Base-by-base conservation (phyloP, 2,113 vertebrate species). In the Hydropotes inermis region DNA sequence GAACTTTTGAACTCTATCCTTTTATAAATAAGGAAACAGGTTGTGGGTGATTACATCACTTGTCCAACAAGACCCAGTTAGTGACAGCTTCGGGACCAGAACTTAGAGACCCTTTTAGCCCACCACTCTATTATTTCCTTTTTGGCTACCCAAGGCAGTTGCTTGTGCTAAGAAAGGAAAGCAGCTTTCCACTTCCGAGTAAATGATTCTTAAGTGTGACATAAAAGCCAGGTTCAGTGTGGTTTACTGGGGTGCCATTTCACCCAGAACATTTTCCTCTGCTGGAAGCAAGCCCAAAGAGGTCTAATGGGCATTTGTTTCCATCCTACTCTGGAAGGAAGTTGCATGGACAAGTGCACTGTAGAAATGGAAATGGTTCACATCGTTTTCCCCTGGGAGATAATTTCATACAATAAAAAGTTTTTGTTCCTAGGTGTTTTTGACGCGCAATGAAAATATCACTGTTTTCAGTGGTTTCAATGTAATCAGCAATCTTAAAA, bases 141-240 rank as follows among this genome's bases (percentile, higher is more conserved):
- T 86, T 78, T 47, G 52, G 57, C 52, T 85, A 39, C 28, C 43
- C 74, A 78, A 39, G 57, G 55, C 15, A 54, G 2, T 45, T 60
- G n/a, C 15, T 74, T 92, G 33, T 39, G 7, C 17, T 91, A 89
- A 88, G 84, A 94, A 94, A 92, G 12, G 19, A 95, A 94, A 92
- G 25, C 27, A 36, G 39, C 89, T 95, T 86, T 43, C 33, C 3
- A 84, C 8, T 43, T 28, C 43, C 25, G 33, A 88, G 39, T 87
- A 92, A 83, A 21, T 16, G 12, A 57, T 87, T 90, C 57, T 94
- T 84, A 94, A 84, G 88, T 87, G 84, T 57, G 58, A 78, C 82
- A 64, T 74, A 57, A 57, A 97, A 84, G 45, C 89, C 57, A 94
- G 13, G 33, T 64, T 30, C 43, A 52, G 5, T 76, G 45, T 43